A percentile compares a stretch with the other conserved stretches of the same genome.
These are phyloP conservation scores for Pseudorasbora parva DNA, from an alignment of 2,113 vertebrate species.

Conservation along the genomic window DNA sequence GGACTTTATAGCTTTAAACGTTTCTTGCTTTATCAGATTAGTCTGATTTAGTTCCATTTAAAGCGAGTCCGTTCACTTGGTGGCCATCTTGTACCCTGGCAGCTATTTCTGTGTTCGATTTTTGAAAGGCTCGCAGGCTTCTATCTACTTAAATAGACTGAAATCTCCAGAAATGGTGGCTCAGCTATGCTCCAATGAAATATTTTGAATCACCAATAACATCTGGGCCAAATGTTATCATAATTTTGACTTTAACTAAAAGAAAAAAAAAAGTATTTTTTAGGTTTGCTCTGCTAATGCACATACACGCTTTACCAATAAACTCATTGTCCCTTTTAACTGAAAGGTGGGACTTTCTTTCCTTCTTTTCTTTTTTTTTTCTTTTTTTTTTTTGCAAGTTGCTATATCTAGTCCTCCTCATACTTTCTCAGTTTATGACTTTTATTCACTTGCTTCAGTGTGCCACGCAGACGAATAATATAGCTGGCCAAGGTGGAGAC, in stretches of 20 bases:
- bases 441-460: neutral
- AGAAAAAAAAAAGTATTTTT: accelerated
- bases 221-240: neutral
- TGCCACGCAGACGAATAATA: neutral
- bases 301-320: neutral
- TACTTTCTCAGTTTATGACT: neutral
- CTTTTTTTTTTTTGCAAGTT: neutral
- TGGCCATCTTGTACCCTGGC: neutral
- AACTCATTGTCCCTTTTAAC: neutral
- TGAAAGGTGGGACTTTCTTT: neutral
- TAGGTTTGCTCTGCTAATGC: neutral
- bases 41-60: neutral
- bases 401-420: neutral
- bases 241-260: neutral
- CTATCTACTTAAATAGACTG: constrained; percentile 1
- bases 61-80: neutral
- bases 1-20: neutral
- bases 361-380: neutral
- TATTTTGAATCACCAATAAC: neutral
- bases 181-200: neutral
- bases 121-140: neutral
- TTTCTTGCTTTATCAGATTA: neutral
- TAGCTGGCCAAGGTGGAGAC: neutral
- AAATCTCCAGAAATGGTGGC: neutral
- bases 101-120: neutral